Evolutionary conservation across 1,140 invertebrate species (phyloP).

Genomic region (Apis florea): DNA sequence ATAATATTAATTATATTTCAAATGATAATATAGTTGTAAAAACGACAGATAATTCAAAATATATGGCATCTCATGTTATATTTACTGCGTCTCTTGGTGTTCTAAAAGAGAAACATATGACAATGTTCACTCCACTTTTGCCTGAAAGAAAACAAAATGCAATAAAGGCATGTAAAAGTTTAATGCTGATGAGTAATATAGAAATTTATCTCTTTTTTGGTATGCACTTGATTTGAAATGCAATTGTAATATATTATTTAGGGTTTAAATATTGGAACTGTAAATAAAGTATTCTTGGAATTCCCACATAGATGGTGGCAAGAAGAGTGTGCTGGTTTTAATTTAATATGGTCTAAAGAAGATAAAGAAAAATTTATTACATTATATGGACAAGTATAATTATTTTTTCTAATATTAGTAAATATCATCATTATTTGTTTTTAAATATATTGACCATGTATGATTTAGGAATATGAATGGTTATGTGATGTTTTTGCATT

Average conservation of each 20-base stretch:
- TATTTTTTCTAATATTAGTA: background rate
- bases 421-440: background rate
- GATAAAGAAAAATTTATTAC: constrained; percentile 74
- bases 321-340: constrained; percentile 74
- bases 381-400: constrained; percentile 46
- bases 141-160: constrained; percentile 68
- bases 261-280: constrained; percentile 82
- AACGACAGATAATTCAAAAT: constrained; percentile 71
- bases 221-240: constrained; percentile 12
- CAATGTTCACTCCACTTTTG: constrained; percentile 76
- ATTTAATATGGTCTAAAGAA: constrained; percentile 81
- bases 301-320: constrained; percentile 85
- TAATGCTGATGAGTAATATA: constrained; percentile 13
- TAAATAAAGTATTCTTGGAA: constrained; percentile 87
- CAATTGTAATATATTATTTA: constrained; percentile 54
- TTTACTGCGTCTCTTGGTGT: constrained; percentile 80
- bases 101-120: constrained; percentile 74
- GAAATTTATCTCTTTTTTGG: background rate
- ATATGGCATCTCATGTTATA: constrained; percentile 76
- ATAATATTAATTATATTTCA: constrained; percentile 68
- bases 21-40: constrained; percentile 64
- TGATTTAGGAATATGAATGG: constrained; percentile 81
- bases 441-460: constrained; percentile 12
- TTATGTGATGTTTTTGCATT: constrained; percentile 84
- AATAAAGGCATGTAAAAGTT: constrained; percentile 53